Base-by-base conservation (phyloP, 2,888 invertebrate genomes). In the Luperina testacea region DNA sequence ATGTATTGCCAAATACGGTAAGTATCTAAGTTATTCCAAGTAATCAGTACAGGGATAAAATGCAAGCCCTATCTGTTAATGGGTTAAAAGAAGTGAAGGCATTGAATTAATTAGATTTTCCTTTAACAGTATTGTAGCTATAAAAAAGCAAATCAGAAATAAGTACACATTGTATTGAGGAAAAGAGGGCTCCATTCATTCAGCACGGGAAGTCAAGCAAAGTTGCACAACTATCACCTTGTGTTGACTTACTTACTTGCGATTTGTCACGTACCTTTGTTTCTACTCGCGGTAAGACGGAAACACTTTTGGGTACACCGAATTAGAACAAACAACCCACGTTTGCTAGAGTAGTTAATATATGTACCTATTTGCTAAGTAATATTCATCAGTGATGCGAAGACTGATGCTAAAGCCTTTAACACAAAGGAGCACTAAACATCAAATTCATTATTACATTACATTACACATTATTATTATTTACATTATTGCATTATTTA, bases 241-340 rank as follows among this genome's bases (percentile, higher is more conserved):
- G 83, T 86, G 61, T 82, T 72, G 74, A 70, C 77, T 78, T 68
- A 81, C 65, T 79, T 65, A 82, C 81, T 82, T 67, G 77, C 76
- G 53, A 81, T 85, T 87, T 82, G 89, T 89, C 89, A 87, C 87
- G 82, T 82, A 81, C 78, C 78, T 85, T 82, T 82, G 82, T 88
- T 78, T 76, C 75, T 63, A 75, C 57, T 75, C 57, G 67, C 70
- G 51, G 68, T 57, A 69, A 75, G 27, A 68, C 77, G 81, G 81
- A 88, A 80, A 72, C 73, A 71, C 51, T 76, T 73, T 81, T 76
- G 15, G 51, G 61, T 64, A 78, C 68, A 72, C 69, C 57, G 61
- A 83, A 83, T 72, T 67, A 70, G 72, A 80, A 72, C 73, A 51
- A 70, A 59, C 83, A 57, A 42, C 53, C 67, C 17, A 83, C 53